phyloP scores from a whole-genome alignment of 2,113 vertebrate species.

The Amia ocellicauda region DNA sequence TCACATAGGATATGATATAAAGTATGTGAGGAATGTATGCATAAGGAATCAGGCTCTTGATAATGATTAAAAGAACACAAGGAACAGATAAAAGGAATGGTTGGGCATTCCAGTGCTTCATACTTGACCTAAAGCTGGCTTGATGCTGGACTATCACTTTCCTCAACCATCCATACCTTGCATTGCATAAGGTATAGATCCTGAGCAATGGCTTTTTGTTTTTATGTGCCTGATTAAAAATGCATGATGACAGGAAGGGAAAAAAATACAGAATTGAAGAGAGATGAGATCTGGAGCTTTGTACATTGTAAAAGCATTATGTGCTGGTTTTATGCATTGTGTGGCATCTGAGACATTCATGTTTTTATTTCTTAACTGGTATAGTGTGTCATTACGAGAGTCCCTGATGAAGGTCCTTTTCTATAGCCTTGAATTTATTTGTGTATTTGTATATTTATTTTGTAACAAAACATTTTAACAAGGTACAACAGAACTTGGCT shows the following conservation, averaged over 20 bases:
- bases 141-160: constrained; percentile 66
- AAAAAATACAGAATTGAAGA: constrained; percentile 70
- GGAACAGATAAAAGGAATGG: no score
- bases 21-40: no score
- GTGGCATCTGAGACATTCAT: constrained; percentile 7
- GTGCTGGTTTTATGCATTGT: constrained; percentile 1
- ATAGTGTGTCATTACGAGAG: constrained; percentile 10
- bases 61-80: no score
- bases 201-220: constrained; percentile 79
- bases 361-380: constrained; percentile 7
- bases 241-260: constrained; percentile 84
- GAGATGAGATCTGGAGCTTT: constrained; percentile 72
- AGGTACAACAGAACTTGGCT: no score
- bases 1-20: no score
- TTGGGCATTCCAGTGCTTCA: neutral
- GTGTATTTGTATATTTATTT: no score
- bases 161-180: constrained; percentile 70
- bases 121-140: neutral
- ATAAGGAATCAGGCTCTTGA: no score
- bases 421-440: no score
- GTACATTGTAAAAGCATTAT: constrained; percentile 64
- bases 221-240: constrained; percentile 87
- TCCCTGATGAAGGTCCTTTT: constrained; percentile 9
- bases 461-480: no score
- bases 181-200: constrained; percentile 65